A percentile compares a stretch with the other conserved stretches of the same genome.
Evolutionary conservation across 1,140 invertebrate genomes (phyloP).

Genomic region (Fopius arisanus): DNA sequence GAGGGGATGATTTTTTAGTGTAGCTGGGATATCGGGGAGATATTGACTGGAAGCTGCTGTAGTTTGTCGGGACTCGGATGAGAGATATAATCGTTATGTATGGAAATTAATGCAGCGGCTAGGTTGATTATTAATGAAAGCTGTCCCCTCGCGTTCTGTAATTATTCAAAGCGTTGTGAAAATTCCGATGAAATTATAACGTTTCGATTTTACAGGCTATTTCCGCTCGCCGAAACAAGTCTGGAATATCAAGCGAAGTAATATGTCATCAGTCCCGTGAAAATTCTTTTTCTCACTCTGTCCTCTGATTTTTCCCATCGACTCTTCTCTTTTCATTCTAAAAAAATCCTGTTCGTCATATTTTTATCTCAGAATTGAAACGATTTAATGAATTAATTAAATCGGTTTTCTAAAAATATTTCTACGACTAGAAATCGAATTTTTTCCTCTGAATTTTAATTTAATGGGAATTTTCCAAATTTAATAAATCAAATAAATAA

Average conservation of each 20-base stretch:
- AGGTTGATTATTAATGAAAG: slow-evolving; percentile 51
- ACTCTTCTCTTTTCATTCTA: too few species aligned
- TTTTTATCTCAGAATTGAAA: too few species aligned
- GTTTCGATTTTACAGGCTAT: slow-evolving; percentile 48
- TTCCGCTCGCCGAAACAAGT: background rate
- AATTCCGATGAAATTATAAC: slow-evolving; percentile 47
- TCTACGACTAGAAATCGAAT: too few species aligned
- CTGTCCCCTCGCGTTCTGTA: slow-evolving; percentile 28
- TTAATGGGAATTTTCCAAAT: too few species aligned
- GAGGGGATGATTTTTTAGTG: too few species aligned
- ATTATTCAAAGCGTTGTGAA: slow-evolving; percentile 50
- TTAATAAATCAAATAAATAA: too few species aligned
- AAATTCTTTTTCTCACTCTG: background rate
- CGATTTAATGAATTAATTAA: too few species aligned
- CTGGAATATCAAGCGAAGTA: background rate
- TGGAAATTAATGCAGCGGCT: slow-evolving; percentile 56
- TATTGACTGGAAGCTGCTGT: background rate
- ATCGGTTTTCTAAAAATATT: too few species aligned
- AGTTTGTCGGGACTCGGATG: background rate
- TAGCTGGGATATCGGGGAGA: background rate
- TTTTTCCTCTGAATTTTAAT: too few species aligned
- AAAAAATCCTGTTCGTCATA: too few species aligned
- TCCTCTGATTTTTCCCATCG: too few species aligned
- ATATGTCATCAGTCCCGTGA: background rate
- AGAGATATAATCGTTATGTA: slow-evolving; percentile 47